These are phyloP conservation scores for Pelvicachromis taeniatus DNA, from an alignment of 2,113 vertebrate genomes.

Conservation along the genomic window DNA sequence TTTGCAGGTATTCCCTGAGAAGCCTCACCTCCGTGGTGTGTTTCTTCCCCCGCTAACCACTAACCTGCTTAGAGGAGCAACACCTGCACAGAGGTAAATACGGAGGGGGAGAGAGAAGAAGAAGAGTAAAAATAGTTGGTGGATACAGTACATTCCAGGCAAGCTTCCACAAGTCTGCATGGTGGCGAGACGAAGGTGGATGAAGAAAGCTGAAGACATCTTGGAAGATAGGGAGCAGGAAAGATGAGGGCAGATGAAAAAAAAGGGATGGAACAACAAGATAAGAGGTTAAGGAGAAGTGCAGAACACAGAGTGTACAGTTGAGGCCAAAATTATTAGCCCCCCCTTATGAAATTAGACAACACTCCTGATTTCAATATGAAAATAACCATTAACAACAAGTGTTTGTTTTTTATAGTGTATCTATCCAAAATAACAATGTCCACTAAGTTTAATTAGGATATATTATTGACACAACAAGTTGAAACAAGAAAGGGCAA, in stretches of 20 bases:
- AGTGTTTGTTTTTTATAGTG: too few relatives aligned
- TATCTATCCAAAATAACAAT: too few relatives aligned
- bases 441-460: too few relatives aligned
- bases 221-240: background rate
- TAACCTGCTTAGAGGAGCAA: conserved; percentile 26
- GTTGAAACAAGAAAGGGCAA: too few relatives aligned
- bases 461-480: too few relatives aligned
- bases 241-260: background rate
- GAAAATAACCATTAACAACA: too few relatives aligned
- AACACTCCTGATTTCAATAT: too few relatives aligned
- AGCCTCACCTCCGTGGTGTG: background rate
- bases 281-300: background rate
- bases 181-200: background rate
- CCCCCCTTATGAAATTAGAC: too few relatives aligned
- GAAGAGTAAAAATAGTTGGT: background rate
- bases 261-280: background rate
- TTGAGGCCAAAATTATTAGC: too few relatives aligned
- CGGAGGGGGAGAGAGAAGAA: background rate
- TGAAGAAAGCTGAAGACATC: background rate
- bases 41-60: conserved; percentile 3
- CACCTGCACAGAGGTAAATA: conserved; percentile 15
- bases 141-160: conserved; percentile 47
- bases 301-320: background rate
- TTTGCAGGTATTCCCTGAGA: background rate
- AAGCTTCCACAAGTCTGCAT: conserved; percentile 45